These are phyloP conservation scores for Cosmia pyralina DNA, from an alignment of 2,888 invertebrate genomes.

Conservation along the genomic window DNA sequence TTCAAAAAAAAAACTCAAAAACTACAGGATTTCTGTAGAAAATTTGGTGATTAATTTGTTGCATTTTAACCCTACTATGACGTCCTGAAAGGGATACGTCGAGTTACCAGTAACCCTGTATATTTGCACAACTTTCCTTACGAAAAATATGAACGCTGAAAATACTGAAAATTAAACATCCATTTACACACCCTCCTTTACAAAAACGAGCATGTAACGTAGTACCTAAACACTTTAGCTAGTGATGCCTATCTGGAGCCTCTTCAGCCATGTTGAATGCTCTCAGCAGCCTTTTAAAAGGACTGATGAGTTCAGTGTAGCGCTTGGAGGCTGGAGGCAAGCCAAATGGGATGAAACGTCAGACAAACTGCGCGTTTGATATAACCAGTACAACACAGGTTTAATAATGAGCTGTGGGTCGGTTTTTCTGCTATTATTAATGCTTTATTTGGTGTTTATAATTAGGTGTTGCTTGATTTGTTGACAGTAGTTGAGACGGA, in stretches of 20 bases:
- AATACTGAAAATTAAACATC: constrained; percentile 5
- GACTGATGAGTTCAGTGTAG: constrained; percentile 38
- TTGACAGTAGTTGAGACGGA: background rate
- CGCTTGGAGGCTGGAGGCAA: constrained; percentile 29
- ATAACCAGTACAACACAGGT: constrained; percentile 26
- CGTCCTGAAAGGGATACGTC: too few relatives aligned
- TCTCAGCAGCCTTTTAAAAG: constrained; percentile 34
- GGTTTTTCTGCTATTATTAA: constrained; percentile 41
- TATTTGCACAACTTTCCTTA: too few relatives aligned
- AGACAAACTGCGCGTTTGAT: constrained; percentile 26
- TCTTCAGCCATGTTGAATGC: constrained; percentile 14
- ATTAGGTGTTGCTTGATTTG: constrained; percentile 29
- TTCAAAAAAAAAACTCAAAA: too few relatives aligned
- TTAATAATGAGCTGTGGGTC: constrained; percentile 19
- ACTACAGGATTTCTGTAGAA: too few relatives aligned
- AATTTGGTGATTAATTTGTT: too few relatives aligned
- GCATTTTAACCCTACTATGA: too few relatives aligned
- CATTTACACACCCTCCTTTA: constrained; percentile 1
- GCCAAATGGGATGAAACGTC: constrained; percentile 55
- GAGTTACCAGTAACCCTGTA: too few relatives aligned
- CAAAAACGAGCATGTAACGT: constrained; percentile 22
- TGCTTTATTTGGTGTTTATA: constrained; percentile 43
- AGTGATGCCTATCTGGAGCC: constrained; percentile 35
- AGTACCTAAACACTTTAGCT: constrained; percentile 11
- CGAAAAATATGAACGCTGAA: constrained; percentile 9